These are phyloP conservation scores for Melanotaenia maccullochi DNA, from an alignment of 2,797 vertebrate genomes.

Conservation along the genomic window DNA sequence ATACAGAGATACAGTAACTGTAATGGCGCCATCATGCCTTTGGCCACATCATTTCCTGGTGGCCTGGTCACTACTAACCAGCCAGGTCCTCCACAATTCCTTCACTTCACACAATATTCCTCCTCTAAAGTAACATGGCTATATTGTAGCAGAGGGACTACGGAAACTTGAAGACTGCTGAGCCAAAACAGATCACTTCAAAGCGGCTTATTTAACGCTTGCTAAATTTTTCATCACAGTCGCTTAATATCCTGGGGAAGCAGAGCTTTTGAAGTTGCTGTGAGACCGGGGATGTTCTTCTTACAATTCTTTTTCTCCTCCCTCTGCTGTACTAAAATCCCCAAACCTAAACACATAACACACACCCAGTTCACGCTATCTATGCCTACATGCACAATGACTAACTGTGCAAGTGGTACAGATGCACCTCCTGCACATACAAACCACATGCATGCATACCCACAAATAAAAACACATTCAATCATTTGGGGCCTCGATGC, in stretches of 20 bases:
- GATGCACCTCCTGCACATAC: conserved; percentile 22
- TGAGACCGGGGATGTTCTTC: conserved; percentile 85
- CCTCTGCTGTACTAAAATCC: conserved; percentile 63
- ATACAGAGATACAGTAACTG: conserved; percentile 38
- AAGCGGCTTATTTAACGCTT: conserved; percentile 89
- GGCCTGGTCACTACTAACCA: conserved; percentile 59
- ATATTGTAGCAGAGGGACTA: conserved; percentile 78
- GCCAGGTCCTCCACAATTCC: conserved; percentile 58
- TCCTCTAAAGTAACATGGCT: conserved; percentile 61
- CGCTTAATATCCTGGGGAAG: conserved; percentile 90
- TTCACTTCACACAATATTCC: conserved; percentile 61
- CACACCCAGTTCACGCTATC: conserved; percentile 35
- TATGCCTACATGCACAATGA: conserved; percentile 27
- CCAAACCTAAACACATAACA: conserved; percentile 65
- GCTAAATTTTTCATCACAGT: conserved; percentile 91
- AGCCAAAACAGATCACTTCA: conserved; percentile 91
- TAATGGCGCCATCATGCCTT: conserved; percentile 42
- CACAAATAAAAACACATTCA: conserved; percentile 29
- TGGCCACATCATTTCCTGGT: conserved; percentile 59
- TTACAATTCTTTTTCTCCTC: conserved; percentile 80
- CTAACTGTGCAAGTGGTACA: conserved; percentile 10
- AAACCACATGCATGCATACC: conserved; percentile 21
- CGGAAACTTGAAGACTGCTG: conserved; percentile 86
- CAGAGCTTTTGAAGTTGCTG: conserved; percentile 88
- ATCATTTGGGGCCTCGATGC: conserved; percentile 31